phyloP scores from a whole-genome alignment of 2,113 vertebrate species.

The Cromileptes altivelis region DNA sequence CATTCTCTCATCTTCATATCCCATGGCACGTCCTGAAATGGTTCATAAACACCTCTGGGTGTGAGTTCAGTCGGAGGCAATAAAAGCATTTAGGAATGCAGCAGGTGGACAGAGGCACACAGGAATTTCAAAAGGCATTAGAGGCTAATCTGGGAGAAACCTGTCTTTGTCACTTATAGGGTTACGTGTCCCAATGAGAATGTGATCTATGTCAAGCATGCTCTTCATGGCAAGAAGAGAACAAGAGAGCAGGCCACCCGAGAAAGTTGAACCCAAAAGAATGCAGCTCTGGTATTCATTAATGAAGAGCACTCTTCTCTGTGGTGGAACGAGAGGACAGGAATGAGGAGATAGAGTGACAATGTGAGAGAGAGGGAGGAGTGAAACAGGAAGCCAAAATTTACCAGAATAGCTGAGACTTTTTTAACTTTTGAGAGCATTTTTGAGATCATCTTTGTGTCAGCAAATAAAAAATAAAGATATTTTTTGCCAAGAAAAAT shows the following conservation, averaged over 20 bases:
- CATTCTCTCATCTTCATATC: constrained; percentile 45
- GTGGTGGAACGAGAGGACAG: constrained; percentile 42
- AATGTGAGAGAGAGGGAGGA: constrained; percentile 11
- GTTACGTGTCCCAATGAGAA: constrained; percentile 75
- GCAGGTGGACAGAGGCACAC: constrained; percentile 24
- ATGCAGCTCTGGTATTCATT: constrained; percentile 80
- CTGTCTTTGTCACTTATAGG: constrained; percentile 72
- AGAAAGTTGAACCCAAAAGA: constrained; percentile 81
- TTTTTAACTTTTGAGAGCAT: neutral
- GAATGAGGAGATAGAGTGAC: constrained; percentile 51
- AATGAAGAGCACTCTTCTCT: constrained; percentile 73
- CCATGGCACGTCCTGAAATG: constrained; percentile 26
- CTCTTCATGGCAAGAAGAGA: constrained; percentile 70
- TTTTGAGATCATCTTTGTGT: neutral
- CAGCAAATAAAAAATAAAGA: neutral
- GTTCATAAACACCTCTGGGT: constrained; percentile 42
- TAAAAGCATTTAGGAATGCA: constrained; percentile 46
- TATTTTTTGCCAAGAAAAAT: constrained; percentile 4
- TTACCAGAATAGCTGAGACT: neutral
- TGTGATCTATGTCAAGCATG: constrained; percentile 79
- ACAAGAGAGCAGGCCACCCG: constrained; percentile 78
- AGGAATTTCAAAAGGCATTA: constrained; percentile 65
- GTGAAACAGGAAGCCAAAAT: constrained; percentile 2
- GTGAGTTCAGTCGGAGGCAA: constrained; percentile 20
- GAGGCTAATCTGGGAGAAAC: constrained; percentile 75